Evolutionary conservation across 2,888 invertebrate genomes (phyloP), one percentile per base, ranked within the genome.

Genomic region (Tipula vernalis): DNA sequence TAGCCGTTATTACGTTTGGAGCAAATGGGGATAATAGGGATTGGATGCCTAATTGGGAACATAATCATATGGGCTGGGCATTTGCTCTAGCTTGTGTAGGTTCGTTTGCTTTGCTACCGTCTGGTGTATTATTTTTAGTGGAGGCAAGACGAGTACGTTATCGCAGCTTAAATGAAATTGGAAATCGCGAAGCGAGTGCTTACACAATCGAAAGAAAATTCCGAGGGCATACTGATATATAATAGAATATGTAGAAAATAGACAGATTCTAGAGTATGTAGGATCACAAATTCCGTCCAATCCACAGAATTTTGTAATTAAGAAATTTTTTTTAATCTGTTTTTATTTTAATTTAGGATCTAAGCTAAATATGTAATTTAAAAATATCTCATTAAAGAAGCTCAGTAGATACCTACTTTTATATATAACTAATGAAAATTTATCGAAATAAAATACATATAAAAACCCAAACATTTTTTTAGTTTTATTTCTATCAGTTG

Each of bases 11-110:
- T 2, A 95, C 96, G 87, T 99, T 99, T 91, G 98, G 98, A 51
- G 95, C 96, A 0, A 94, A 96, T 90, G 98, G 98, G 3, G 98
- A 98, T 91, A 95, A 97, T 4, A 93, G 98, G 88, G 97, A 97
- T 89, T 98, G 98, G 96, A 97, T 99, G 97, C 98, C 98, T 0
- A 95, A 97, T 89, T 97, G 98, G 96, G 97, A 98, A 89, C 96
- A 98, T 90, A 99, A 99, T 92, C 96, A 97, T 90, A 94, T 98
- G 87, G 96, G 98, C 12, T 99, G 98, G 98, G 97, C 98, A 0
- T 99, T 95, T 92, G 98, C 97, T 0, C 92, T 98, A 47, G 98
- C 95, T 18, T 96, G 95, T 1, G 92, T 97, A 83, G 98, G 98
- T 1, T 95, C 96, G 0, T 92, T 97, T 41, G 91, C 95, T 83